Conservation (phyloP, 2,113 vertebrate genomes). For the zebrafish (Danio rerio) region GRCz12tu NC_133181.1:19543501-19544000, state of each 20-base stretch:
- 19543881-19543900: constrained; percentile 86
- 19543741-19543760: background rate
- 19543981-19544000: constrained; percentile 76
- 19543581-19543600: background rate
- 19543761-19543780: background rate
- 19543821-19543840: constrained; percentile 76
- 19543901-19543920: constrained; percentile 86
- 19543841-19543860: constrained; percentile 64
- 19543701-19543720: background rate
- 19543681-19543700: background rate
- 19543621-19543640: constrained; percentile 12
- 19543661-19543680: background rate
- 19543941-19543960: constrained; percentile 87
- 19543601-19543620: background rate
- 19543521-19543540: too few relatives aligned
- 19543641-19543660: constrained; percentile 1
- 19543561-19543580: background rate
- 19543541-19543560: too few relatives aligned
- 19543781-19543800: background rate
- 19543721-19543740: background rate
- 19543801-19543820: constrained; percentile 50
- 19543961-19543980: constrained; percentile 79
- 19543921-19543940: constrained; percentile 82
- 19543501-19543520: too few relatives aligned
- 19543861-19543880: constrained; percentile 86